Base-by-base conservation (phyloP, 2,797 vertebrate species). In the Sebastes matsubarae region DNA sequence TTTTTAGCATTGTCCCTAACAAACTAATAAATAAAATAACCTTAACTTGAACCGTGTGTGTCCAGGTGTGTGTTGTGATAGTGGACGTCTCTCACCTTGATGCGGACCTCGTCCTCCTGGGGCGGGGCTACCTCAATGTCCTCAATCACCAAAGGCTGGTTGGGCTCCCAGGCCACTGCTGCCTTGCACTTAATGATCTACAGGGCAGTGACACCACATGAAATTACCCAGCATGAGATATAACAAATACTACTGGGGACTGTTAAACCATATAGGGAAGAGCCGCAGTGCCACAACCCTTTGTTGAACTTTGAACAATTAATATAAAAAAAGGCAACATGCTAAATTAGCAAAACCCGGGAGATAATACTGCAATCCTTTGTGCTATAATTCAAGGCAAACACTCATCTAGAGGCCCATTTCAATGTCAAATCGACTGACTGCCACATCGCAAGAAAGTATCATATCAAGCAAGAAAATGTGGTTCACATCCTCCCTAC, bases 101-200 rank as follows among this genome's bases (percentile, higher is more conserved):
- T 94, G 2, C 97, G 97, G 69, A 99, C 92, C 96, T 99, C 97
- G 36, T 96, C 75, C 32, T 95, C 89, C 83, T 97, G 95, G 1
- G 97, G 98, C 0, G 97, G 96, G 1, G 96, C 96, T 0, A 98
- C 97, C 82, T 98, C 97, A 5, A 99, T 94, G 55, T 98, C 96
- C 75, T 98, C 98, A 4, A 98, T 97, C 81, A 95, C 95, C 77
- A 99, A 79, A 1, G 97, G 97, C 76, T 96, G 95, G 16, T 95
- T 95, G 4, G 83, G 4, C 64, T 97, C 96, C 97, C 97, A 97
- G 22, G 97, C 81, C 54, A 99, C 95, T 20, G 97, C 97, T 24
- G 98, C 97, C 89, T 95, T 97, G 90, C 98, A 99, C 84, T 96
- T 97, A 81, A 99, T 99, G 18, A 97, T 95, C 98, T 99, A 10